Evolutionary conservation across 1,140 invertebrate species (phyloP).

Genomic region (Schlechtendalia chinensis): DNA sequence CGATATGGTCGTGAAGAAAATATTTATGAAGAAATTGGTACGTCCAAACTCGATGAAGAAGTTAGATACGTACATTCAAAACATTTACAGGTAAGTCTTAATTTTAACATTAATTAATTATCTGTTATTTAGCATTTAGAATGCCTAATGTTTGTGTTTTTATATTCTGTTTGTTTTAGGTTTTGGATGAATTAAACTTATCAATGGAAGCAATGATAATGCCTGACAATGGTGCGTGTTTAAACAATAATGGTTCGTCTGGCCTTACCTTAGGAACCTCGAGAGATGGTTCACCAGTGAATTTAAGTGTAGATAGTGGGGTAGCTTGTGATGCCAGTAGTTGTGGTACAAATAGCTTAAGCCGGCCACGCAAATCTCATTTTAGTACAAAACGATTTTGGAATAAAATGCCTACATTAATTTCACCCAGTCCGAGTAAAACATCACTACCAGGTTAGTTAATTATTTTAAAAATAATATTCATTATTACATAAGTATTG

Average conservation of each 20-base stretch:
- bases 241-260: constrained; percentile 43
- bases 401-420: constrained; percentile 73
- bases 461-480: neutral
- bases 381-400: constrained; percentile 57
- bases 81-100: constrained; percentile 53
- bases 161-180: constrained; percentile 57
- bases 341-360: constrained; percentile 68
- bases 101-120: neutral
- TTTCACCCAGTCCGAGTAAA: constrained; percentile 66
- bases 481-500: too few species aligned
- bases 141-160: neutral
- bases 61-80: constrained; percentile 59
- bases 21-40: constrained; percentile 81
- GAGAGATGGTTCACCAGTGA: constrained; percentile 64
- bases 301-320: constrained; percentile 74
- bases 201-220: constrained; percentile 85
- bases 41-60: constrained; percentile 74
- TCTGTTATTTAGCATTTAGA: neutral
- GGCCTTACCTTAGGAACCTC: constrained; percentile 35
- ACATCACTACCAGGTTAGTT: constrained; percentile 63
- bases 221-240: constrained; percentile 58
- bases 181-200: constrained; percentile 80
- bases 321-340: constrained; percentile 70
- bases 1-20: constrained; percentile 80
- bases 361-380: constrained; percentile 50